phyloP scores from a whole-genome alignment of 2,797 vertebrate species.

The Glyptemys insculpta region DNA sequence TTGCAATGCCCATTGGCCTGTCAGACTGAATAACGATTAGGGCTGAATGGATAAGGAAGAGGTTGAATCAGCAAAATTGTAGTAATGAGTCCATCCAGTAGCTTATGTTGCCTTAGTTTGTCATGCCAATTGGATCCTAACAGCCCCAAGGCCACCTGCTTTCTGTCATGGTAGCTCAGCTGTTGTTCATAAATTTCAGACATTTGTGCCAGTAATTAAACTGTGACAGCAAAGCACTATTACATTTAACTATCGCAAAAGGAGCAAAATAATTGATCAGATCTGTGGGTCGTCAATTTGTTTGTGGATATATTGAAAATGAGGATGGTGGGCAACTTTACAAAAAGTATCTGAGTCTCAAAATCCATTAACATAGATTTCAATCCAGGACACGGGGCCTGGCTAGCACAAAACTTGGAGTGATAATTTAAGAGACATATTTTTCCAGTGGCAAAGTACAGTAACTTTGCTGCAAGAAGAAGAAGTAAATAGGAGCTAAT shows the following conservation, averaged over 20 bases:
- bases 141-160: constrained; percentile 46
- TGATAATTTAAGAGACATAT: constrained; percentile 37
- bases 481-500: constrained; percentile 30
- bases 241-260: constrained; percentile 72
- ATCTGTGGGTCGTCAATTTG: constrained; percentile 52
- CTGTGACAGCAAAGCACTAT: constrained; percentile 62
- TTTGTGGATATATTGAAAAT: constrained; percentile 73
- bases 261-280: constrained; percentile 76
- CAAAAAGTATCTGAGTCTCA: constrained; percentile 57
- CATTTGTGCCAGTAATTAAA: constrained; percentile 71
- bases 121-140: neutral
- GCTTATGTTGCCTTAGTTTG: neutral
- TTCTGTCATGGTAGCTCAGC: constrained; percentile 56
- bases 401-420: constrained; percentile 39
- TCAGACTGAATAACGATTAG: constrained; percentile 37
- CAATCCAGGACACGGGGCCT: constrained; percentile 47
- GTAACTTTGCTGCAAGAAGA: neutral
- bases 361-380: constrained; percentile 75
- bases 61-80: constrained; percentile 18
- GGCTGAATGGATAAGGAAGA: constrained; percentile 11
- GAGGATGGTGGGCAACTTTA: constrained; percentile 55
- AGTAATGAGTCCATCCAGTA: neutral
- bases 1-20: neutral
- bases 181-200: constrained; percentile 63
- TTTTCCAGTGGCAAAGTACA: neutral